Evolutionary conservation across 2,888 invertebrate genomes (phyloP), one percentile per base, ranked within the genome.

Genomic region (Conchocele bisecta): DNA sequence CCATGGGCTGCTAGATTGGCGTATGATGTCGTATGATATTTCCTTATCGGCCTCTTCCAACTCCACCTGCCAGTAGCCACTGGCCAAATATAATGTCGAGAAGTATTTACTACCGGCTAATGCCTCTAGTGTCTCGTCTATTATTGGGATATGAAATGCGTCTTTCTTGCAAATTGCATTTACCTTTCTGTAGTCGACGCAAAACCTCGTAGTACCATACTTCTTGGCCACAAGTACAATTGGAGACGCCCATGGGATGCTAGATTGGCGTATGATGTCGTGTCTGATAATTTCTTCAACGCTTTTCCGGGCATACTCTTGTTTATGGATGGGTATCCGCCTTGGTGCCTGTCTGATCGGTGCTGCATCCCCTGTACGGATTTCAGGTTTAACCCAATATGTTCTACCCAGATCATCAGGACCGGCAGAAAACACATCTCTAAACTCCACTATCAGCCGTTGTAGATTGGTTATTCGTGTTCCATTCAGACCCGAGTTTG

Each of bases 1-100:
- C n/a, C n/a, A n/a, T n/a, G n/a, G n/a, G n/a, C n/a, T n/a, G n/a
- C n/a, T n/a, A n/a, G n/a, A n/a, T n/a, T n/a, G n/a, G n/a, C n/a
- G n/a, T n/a, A n/a, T n/a, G n/a, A n/a, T n/a, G n/a, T n/a, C n/a
- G n/a, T n/a, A n/a, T n/a, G n/a, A n/a, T n/a, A n/a, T n/a, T n/a
- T n/a, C 39, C 50, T 70, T 70, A 57, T 44, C 22, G 2, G 56
- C 26, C 13, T 46, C 58, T 3, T 50, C 51, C 68, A 72, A 64
- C 42, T 58, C 56, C 6, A 67, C 51, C 39, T 72, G 68, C 75
- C 71, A 72, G 41, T 75, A 75, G 15, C 75, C 68, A 37, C 58
- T n/a, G 17, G 65, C 51, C 42, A 68, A 41, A 39, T 72, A 60
- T 26, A 75, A 26, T 28, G 64, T 75, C 51, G 59, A 63, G 28